These are phyloP conservation scores for Noctilio leporinus DNA, from an alignment of 2,113 vertebrate species.

Conservation along the genomic window DNA sequence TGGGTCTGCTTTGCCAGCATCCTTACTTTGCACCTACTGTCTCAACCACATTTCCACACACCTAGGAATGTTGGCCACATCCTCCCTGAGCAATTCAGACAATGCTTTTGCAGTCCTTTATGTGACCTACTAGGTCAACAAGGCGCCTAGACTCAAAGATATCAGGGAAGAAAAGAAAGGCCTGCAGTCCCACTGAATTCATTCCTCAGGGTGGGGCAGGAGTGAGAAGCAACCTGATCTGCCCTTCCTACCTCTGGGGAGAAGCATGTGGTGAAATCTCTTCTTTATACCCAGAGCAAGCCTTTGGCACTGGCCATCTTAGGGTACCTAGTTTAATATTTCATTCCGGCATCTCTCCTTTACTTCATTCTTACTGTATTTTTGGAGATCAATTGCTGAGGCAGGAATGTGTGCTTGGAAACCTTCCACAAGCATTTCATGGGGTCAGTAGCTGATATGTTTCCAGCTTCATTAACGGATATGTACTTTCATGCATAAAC, in stretches of 20 bases:
- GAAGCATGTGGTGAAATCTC: background rate
- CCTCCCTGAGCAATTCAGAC: conserved; percentile 27
- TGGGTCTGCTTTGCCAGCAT: background rate
- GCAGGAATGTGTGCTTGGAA: background rate
- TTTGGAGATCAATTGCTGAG: background rate
- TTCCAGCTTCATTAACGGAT: background rate
- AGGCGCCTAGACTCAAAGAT: conserved; percentile 63
- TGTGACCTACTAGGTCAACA: conserved; percentile 65
- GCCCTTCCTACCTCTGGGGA: conserved; percentile 1
- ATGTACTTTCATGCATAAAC: no score
- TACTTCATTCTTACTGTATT: background rate
- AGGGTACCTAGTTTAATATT: background rate
- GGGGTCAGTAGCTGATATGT: no score
- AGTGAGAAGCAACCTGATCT: conserved; percentile 47
- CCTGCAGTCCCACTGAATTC: conserved; percentile 34
- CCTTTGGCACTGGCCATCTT: background rate
- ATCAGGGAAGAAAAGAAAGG: conserved; percentile 58
- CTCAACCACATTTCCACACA: conserved; percentile 40
- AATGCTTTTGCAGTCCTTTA: conserved; percentile 54
- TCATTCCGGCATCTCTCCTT: background rate
- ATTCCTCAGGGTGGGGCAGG: conserved; percentile 57
- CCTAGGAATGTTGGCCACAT: conserved; percentile 65
- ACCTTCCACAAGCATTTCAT: background rate
- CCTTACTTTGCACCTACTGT: background rate
- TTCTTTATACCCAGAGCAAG: background rate